Percentiles rank a stretch among this genome's conserved stretches.
phyloP scores from a whole-genome alignment of 2,113 vertebrate genomes.

The Onychorhynchus coronatus region DNA sequence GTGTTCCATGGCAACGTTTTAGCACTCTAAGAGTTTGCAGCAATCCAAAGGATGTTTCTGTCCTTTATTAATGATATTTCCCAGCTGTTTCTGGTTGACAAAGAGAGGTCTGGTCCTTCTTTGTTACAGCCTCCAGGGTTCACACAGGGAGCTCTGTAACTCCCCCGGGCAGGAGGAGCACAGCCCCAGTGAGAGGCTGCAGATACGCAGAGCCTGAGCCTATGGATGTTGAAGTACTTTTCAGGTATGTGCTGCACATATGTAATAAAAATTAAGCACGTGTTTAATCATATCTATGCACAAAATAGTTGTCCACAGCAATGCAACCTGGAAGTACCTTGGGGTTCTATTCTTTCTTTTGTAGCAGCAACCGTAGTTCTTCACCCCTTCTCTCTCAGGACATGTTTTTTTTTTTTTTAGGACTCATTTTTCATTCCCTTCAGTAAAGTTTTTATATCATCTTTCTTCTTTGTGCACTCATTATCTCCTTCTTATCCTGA shows the following conservation, averaged over 20 bases:
- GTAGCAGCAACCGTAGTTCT: not conserved
- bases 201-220: not conserved
- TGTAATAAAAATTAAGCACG: not conserved
- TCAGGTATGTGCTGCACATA: not conserved
- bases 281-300: not conserved
- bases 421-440: not conserved
- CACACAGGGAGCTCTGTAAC: not conserved
- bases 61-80: not conserved
- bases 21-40: not conserved
- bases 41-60: not conserved
- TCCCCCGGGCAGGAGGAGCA: not conserved
- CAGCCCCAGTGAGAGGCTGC: not conserved
- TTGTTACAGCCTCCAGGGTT: not conserved
- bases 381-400: not conserved
- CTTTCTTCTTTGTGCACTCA: not conserved
- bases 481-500: not conserved
- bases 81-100: slow-evolving; percentile 1
- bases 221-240: fast-evolving
- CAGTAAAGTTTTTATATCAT: not conserved
- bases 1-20: not conserved
- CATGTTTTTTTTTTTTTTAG: not conserved
- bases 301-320: not conserved
- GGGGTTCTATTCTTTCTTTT: not conserved
- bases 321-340: not conserved
- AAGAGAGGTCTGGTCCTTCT: not conserved